Conservation (phyloP, 2,888 invertebrate genomes). For the Eudasyphora cyanicolor region DNA sequence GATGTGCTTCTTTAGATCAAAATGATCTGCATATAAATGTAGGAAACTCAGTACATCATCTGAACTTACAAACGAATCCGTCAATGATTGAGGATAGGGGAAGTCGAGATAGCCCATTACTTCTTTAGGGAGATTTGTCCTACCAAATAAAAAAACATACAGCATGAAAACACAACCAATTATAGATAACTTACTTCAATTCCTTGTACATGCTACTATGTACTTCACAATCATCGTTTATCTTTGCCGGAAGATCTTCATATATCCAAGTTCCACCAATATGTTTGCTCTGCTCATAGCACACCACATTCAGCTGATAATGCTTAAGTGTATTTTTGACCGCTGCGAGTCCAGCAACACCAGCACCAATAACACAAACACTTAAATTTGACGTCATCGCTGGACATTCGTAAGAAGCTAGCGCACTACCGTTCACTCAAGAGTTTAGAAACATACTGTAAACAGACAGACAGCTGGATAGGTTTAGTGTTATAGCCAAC, state of each 20-base stretch:
- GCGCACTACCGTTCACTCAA: too few relatives aligned
- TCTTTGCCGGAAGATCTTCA: slow-evolving; percentile 83
- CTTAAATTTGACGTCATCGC: too few relatives aligned
- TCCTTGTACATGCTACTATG: slow-evolving; percentile 96
- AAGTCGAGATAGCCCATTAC: slow-evolving; percentile 95
- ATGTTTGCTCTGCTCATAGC: slow-evolving; percentile 88
- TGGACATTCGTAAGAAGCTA: too few relatives aligned
- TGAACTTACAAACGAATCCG: slow-evolving; percentile 88
- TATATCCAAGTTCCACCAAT: slow-evolving; percentile 97
- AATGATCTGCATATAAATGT: slow-evolving; percentile 85
- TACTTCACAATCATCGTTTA: slow-evolving; percentile 83
- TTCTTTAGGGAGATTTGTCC: slow-evolving; percentile 96
- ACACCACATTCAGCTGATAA: slow-evolving; percentile 82
- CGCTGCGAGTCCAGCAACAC: slow-evolving; percentile 92
- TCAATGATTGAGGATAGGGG: slow-evolving; percentile 82
- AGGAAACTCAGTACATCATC: slow-evolving; percentile 88
- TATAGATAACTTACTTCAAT: too few relatives aligned
- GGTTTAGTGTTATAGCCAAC: too few relatives aligned
- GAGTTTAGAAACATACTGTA: too few relatives aligned
- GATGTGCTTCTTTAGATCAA: slow-evolving; percentile 84
- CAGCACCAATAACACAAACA: slow-evolving; percentile 91
- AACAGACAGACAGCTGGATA: too few relatives aligned
- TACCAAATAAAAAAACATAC: too few relatives aligned
- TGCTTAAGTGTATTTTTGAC: slow-evolving; percentile 84
- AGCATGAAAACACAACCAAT: too few relatives aligned